Evolutionary conservation across 2,113 vertebrate species (phyloP).

Genomic region (Rattus rattus): DNA sequence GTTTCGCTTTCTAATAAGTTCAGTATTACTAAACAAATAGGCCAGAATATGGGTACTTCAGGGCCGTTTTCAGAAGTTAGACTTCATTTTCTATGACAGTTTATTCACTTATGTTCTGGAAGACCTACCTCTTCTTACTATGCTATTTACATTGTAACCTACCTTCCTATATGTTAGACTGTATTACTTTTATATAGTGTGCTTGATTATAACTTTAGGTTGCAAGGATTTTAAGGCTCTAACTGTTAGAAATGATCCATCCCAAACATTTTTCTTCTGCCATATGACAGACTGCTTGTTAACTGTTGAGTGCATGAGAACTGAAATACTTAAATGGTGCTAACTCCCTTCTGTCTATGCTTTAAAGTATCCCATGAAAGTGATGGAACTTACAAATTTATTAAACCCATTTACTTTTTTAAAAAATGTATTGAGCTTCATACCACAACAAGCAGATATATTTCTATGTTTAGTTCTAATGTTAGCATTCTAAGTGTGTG

Average conservation of each 20-base stretch:
- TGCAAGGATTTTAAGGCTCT: not conserved
- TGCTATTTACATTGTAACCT: not conserved
- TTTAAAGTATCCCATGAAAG: not conserved
- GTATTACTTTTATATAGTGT: not conserved
- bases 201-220: not conserved
- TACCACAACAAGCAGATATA: not conserved
- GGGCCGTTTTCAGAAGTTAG: constrained; percentile 25
- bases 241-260: not conserved
- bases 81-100: constrained; percentile 31
- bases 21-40: not conserved
- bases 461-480: not conserved
- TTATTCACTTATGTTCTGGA: not conserved
- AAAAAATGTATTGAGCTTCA: not conserved
- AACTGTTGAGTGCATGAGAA: not conserved
- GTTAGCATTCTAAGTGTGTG: not conserved
- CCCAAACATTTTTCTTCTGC: not conserved
- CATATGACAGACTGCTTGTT: not conserved
- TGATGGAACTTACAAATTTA: not conserved
- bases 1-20: not conserved
- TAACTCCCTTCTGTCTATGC: not conserved
- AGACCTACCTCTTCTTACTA: not conserved
- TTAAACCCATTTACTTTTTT: not conserved
- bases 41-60: not conserved
- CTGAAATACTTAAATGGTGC: constrained; percentile 17
- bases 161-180: not conserved